Conservation (phyloP, 1,140 invertebrate genomes). For the Pachyrhynchus sulphureomaculatus region DNA sequence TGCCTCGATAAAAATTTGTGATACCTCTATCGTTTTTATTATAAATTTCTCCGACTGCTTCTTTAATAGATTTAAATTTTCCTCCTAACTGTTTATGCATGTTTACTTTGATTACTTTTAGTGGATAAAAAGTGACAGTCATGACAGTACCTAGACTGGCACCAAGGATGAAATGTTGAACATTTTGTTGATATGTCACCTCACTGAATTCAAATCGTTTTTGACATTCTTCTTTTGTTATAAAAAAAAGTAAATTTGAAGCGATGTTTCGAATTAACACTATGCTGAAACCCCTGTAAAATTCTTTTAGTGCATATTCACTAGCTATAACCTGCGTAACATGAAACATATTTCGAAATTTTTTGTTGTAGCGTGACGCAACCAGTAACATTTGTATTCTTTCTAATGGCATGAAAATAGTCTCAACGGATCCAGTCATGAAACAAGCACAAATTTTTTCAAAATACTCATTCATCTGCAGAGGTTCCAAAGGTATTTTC, state of each 20-base stretch:
- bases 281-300: conserved; percentile 23
- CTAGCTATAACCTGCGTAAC: background rate
- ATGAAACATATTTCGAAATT: conserved; percentile 14
- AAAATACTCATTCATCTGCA: conserved; percentile 26
- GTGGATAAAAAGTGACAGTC: conserved; percentile 21
- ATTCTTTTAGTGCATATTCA: conserved; percentile 13
- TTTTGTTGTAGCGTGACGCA: conserved; percentile 10
- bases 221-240: conserved; percentile 20
- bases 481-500: conserved; percentile 13
- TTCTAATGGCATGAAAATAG: conserved; percentile 30
- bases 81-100: conserved; percentile 24
- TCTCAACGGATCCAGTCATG: conserved; percentile 19
- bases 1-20: conserved; percentile 22
- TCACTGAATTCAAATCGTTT: conserved; percentile 14
- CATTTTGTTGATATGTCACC: background rate
- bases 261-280: conserved; percentile 16
- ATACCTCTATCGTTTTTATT: conserved; percentile 11
- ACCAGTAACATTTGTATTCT: conserved; percentile 24
- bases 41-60: conserved; percentile 18
- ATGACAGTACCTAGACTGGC: conserved; percentile 17
- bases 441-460: conserved; percentile 20
- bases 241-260: conserved; percentile 28
- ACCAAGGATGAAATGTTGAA: conserved; percentile 23
- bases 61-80: background rate
- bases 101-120: conserved; percentile 24